A percentile compares a stretch with the other conserved stretches of the same genome.
Evolutionary conservation across 2,113 vertebrate species (phyloP).

Genomic region (Procavia capensis): DNA sequence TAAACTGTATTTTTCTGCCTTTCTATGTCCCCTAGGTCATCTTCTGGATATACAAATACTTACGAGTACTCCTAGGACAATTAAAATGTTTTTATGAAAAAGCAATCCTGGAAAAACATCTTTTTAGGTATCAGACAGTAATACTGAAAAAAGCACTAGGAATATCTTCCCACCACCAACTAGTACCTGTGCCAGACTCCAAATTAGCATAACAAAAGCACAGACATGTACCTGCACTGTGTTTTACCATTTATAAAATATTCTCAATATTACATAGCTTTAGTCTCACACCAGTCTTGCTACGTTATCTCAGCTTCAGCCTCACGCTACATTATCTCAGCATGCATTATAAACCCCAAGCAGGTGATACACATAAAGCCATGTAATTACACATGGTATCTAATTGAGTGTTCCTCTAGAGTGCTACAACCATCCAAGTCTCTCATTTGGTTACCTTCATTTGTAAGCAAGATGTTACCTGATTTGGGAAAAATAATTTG

Average conservation of each 20-base stretch:
- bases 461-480: conserved; percentile 29
- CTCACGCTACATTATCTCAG: background rate
- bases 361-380: background rate
- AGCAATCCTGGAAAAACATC: conserved; percentile 19
- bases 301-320: background rate
- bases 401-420: background rate
- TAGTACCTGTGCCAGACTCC: background rate
- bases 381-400: background rate
- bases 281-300: background rate
- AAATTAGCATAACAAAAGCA: background rate
- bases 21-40: conserved; percentile 8
- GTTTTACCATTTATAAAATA: background rate
- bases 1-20: conserved; percentile 24
- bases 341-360: conserved; percentile 16
- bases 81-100: background rate
- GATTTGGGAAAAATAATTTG: background rate
- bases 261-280: background rate
- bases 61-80: background rate
- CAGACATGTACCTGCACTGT: background rate
- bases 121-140: background rate
- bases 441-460: conserved; percentile 12
- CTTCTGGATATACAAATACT: conserved; percentile 24
- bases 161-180: background rate
- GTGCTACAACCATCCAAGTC: background rate
- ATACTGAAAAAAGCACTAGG: background rate